These are phyloP conservation scores for Mycogona germanica DNA, from an alignment of 2,888 invertebrate species.

Conservation along the genomic window DNA sequence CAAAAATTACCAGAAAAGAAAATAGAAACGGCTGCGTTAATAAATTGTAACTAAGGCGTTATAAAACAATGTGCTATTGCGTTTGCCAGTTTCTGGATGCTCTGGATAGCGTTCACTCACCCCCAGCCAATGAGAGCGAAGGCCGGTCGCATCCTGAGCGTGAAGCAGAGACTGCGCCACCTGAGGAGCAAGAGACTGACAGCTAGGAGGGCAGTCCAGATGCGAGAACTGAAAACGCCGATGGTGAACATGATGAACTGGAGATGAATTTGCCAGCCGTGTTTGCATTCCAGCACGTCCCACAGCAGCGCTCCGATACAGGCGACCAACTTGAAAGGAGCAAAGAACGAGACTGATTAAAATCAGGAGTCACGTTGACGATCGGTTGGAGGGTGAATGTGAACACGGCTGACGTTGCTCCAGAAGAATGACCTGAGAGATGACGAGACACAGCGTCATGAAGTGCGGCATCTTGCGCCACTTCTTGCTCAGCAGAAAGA, in stretches of 20 bases:
- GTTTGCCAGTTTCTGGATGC: too few relatives aligned
- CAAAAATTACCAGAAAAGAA: too few relatives aligned
- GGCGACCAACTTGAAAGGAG: constrained; percentile 26
- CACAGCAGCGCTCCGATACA: constrained; percentile 58
- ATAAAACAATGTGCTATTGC: too few relatives aligned
- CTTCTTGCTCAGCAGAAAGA: constrained; percentile 60
- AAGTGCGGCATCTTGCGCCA: constrained; percentile 67
- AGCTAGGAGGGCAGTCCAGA: constrained; percentile 77
- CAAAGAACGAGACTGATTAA: background rate
- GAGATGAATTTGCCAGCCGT: constrained; percentile 50
- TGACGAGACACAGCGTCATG: constrained; percentile 60
- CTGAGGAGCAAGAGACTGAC: constrained; percentile 67
- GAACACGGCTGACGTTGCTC: background rate
- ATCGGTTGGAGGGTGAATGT: background rate
- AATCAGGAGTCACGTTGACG: background rate
- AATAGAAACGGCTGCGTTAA: too few relatives aligned
- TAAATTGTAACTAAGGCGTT: too few relatives aligned
- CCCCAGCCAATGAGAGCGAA: constrained; percentile 48
- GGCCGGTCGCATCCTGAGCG: constrained; percentile 58
- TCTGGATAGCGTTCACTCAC: too few relatives aligned
- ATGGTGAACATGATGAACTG: constrained; percentile 63
- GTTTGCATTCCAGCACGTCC: constrained; percentile 44
- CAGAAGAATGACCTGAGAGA: constrained; percentile 55
- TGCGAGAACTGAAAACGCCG: constrained; percentile 60
- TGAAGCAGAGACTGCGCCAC: constrained; percentile 69